These are phyloP conservation scores for Hylaea fasciaria DNA, from an alignment of 2,888 invertebrate genomes.

Conservation along the genomic window DNA sequence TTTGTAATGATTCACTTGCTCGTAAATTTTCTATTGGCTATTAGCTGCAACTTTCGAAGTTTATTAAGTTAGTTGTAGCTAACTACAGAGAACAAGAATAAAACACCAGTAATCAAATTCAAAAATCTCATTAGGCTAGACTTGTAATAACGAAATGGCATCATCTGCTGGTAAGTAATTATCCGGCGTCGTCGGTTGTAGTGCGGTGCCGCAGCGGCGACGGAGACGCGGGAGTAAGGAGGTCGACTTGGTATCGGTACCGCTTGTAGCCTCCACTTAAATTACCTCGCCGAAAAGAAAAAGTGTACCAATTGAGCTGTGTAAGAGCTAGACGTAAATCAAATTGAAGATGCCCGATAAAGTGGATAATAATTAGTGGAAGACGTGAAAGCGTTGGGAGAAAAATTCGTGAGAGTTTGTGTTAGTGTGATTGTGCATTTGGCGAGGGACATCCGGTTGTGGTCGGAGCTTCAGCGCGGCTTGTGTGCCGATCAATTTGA, in stretches of 20 bases:
- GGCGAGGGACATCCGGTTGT: constrained; percentile 78
- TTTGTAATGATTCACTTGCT: constrained; percentile 27
- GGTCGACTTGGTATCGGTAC: constrained; percentile 56
- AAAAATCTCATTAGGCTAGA: constrained; percentile 57
- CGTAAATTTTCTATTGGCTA: constrained; percentile 28
- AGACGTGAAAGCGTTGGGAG: constrained; percentile 84
- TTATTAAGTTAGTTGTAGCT: constrained; percentile 27
- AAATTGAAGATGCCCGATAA: constrained; percentile 85
- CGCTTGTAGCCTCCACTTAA: constrained; percentile 62
- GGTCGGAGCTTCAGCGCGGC: constrained; percentile 41
- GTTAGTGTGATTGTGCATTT: constrained; percentile 83
- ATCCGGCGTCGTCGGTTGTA: constrained; percentile 40
- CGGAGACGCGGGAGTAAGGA: constrained; percentile 44
- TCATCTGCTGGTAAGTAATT: constrained; percentile 49
- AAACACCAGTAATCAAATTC: constrained; percentile 52
- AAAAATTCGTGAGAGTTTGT: constrained; percentile 84
- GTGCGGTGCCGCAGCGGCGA: constrained; percentile 36
- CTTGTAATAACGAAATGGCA: constrained; percentile 50
- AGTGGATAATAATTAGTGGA: constrained; percentile 85
- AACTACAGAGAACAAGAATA: constrained; percentile 24
- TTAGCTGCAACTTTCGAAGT: constrained; percentile 26
- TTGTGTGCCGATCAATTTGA: constrained; percentile 18
- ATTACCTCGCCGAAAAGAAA: constrained; percentile 78
- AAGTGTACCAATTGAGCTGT: constrained; percentile 81
- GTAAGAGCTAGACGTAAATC: constrained; percentile 82